Percentiles rank a stretch among this genome's conserved stretches.
phyloP scores from a whole-genome alignment of 2,888 invertebrate species.

The Aphodius sticticus region DNA sequence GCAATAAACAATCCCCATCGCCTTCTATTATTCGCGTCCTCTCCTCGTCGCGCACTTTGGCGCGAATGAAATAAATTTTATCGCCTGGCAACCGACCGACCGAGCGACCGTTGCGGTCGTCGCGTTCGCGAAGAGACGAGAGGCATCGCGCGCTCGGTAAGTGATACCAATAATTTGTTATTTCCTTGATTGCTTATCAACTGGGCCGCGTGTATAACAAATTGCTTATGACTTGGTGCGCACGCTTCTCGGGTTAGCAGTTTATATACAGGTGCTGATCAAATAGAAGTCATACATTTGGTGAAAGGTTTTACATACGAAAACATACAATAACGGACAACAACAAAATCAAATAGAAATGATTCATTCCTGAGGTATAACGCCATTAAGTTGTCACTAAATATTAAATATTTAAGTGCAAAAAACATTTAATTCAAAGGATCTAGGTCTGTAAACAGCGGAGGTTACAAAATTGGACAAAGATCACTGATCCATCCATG shows the following conservation, averaged over 20 bases:
- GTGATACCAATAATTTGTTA: background rate
- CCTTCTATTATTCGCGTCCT: slow-evolving; percentile 10
- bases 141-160: background rate
- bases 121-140: background rate
- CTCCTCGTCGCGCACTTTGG: background rate
- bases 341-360: no score
- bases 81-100: background rate
- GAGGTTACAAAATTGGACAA: no score
- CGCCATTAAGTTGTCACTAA: no score
- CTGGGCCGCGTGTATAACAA: background rate
- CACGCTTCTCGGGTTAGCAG: background rate
- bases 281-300: no score
- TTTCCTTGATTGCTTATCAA: slow-evolving; percentile 4
- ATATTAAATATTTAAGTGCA: no score
- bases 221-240: background rate
- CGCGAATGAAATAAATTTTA: slow-evolving; percentile 19
- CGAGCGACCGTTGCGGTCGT: background rate
- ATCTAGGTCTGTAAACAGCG: no score
- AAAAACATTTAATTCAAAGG: no score
- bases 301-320: no score
- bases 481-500: no score
- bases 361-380: no score
- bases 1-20: slow-evolving; percentile 15
- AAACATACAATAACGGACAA: no score
- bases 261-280: background rate